Evolutionary conservation across 1,140 invertebrate species (phyloP).

Genomic region (Drosophila insularis): DNA sequence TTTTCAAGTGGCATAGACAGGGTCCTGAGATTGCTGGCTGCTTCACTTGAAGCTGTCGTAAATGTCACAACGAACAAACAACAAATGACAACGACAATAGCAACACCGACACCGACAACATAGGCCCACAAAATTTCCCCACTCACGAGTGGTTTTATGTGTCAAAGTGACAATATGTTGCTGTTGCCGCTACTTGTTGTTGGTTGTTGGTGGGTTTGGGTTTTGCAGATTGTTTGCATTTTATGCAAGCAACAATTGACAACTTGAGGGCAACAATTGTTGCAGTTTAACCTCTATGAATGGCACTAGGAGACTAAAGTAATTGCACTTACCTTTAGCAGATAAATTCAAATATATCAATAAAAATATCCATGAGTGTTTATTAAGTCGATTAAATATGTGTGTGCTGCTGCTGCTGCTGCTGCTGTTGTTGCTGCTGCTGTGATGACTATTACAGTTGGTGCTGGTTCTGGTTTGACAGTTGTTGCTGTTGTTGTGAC

Average conservation of each 20-base stretch:
- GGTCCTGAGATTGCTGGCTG: slow-evolving; percentile 54
- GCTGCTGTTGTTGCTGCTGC: slow-evolving; percentile 23
- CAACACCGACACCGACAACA: slow-evolving; percentile 19
- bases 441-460: slow-evolving; percentile 18
- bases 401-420: slow-evolving; percentile 53
- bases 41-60: slow-evolving; percentile 74
- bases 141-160: slow-evolving; percentile 72
- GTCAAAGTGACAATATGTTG: slow-evolving; percentile 79
- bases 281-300: slow-evolving; percentile 12
- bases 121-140: slow-evolving; percentile 38
- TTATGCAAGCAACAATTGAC: slow-evolving; percentile 22
- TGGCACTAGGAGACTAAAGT: slow-evolving; percentile 40
- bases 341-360: slow-evolving; percentile 82
- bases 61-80: slow-evolving; percentile 70
- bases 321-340: slow-evolving; percentile 79
- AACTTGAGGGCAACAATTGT: not conserved
- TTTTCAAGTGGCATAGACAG: slow-evolving; percentile 70
- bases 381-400: slow-evolving; percentile 78
- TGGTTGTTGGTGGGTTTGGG: slow-evolving; percentile 26
- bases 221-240: slow-evolving; percentile 17
- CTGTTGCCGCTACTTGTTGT: slow-evolving; percentile 41
- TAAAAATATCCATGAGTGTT: slow-evolving; percentile 83
- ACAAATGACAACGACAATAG: slow-evolving; percentile 40
- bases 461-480: slow-evolving; percentile 12
- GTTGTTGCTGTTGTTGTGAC: not conserved